Evolutionary conservation across 2,888 invertebrate species (phyloP).

Genomic region (Sepioteuthis lessoniana): DNA sequence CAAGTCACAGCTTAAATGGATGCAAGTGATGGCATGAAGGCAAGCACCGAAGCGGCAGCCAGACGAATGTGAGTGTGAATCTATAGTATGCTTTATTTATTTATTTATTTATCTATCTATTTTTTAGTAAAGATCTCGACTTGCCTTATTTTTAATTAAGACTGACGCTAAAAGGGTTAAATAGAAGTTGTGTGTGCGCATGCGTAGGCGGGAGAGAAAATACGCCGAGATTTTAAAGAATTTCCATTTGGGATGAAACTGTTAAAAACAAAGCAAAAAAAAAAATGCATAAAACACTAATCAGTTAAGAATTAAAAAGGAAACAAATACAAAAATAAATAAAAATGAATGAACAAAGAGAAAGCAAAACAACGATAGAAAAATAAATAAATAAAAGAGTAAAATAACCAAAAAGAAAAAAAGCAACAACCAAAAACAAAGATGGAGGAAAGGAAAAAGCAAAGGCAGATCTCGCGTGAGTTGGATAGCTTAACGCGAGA

Average conservation of each 20-base stretch:
- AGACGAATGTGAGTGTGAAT: background rate
- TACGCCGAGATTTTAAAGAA: background rate
- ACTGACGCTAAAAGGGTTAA: constrained; percentile 5
- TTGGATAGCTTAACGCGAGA: background rate
- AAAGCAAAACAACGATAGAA: background rate
- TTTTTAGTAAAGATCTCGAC: background rate
- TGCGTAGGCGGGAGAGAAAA: background rate
- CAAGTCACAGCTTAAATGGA: no score
- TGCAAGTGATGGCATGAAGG: no score
- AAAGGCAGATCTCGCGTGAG: background rate
- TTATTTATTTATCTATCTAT: no score
- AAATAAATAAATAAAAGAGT: background rate
- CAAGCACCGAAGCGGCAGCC: background rate
- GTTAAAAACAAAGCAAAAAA: background rate
- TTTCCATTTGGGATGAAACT: background rate
- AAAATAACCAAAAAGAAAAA: background rate
- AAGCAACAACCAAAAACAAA: background rate
- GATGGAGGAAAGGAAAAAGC: no score
- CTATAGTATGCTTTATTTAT: background rate
- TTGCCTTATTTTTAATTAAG: constrained; percentile 33
- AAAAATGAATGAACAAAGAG: background rate
- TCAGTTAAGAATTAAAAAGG: background rate
- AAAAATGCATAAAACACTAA: background rate
- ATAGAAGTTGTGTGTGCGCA: background rate
- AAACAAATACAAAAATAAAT: background rate